These are phyloP conservation scores for Mellilla xanthometata DNA, from an alignment of 2,888 invertebrate species.

Conservation along the genomic window DNA sequence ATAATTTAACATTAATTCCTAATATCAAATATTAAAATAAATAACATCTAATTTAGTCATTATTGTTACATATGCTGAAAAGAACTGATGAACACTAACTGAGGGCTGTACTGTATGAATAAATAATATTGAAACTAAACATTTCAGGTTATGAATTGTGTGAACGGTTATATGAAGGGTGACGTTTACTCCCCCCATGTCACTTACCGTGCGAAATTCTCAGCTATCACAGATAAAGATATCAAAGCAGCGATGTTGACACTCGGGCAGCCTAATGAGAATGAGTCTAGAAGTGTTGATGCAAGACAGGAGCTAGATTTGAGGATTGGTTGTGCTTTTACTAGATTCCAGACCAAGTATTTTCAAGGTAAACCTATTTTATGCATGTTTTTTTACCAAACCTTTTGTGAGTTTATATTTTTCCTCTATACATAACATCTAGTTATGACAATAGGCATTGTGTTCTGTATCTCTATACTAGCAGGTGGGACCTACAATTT, in stretches of 20 bases:
- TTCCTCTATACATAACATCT: too few species aligned
- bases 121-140: background rate
- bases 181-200: constrained; percentile 84
- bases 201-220: constrained; percentile 96
- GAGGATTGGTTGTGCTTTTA: constrained; percentile 99
- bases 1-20: too few species aligned
- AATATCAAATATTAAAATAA: too few species aligned
- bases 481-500: too few species aligned
- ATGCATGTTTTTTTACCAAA: too few species aligned
- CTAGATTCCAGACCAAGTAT: constrained; percentile 98
- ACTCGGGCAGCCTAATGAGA: constrained; percentile 94
- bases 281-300: constrained; percentile 97
- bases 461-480: too few species aligned
- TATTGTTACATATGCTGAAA: too few species aligned
- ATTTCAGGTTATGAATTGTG: constrained; percentile 86
- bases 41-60: too few species aligned
- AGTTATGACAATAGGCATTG: too few species aligned
- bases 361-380: constrained; percentile 87
- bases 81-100: too few species aligned
- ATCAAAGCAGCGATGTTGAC: constrained; percentile 95
- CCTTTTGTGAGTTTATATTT: too few species aligned
- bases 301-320: constrained; percentile 98
- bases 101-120: too few species aligned
- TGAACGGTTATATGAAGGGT: constrained; percentile 87
- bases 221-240: constrained; percentile 98